These are phyloP conservation scores for Agrypnus murinus DNA, from an alignment of 2,888 invertebrate species.

Conservation along the genomic window DNA sequence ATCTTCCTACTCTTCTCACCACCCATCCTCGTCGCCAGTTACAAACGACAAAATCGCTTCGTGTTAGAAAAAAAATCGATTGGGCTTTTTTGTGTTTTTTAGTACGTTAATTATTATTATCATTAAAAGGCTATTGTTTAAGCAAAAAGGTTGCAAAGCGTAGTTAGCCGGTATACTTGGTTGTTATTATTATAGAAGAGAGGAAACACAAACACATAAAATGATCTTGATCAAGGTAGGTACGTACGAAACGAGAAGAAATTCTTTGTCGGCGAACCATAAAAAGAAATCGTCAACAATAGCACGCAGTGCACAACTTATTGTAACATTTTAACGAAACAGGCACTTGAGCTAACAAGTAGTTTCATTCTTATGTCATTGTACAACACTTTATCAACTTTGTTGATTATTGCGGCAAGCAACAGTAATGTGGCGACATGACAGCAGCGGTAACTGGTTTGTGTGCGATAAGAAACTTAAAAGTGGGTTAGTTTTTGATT, in stretches of 20 bases:
- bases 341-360: slow-evolving; percentile 39
- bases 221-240: slow-evolving; percentile 26
- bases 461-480: too few relatives aligned
- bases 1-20: too few relatives aligned
- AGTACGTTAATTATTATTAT: too few relatives aligned
- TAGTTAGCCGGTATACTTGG: slow-evolving; percentile 20
- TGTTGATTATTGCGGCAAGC: background rate
- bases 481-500: too few relatives aligned
- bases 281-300: slow-evolving; percentile 44
- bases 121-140: background rate
- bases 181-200: too few relatives aligned
- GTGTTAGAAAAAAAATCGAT: background rate
- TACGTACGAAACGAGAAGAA: slow-evolving; percentile 17
- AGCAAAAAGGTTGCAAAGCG: background rate
- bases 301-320: slow-evolving; percentile 11
- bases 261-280: slow-evolving; percentile 42
- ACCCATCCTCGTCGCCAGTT: too few relatives aligned
- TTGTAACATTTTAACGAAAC: slow-evolving; percentile 42
- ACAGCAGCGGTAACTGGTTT: too few relatives aligned
- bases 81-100: background rate
- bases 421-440: too few relatives aligned
- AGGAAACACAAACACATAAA: slow-evolving; percentile 35
- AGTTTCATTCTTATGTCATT: slow-evolving; percentile 41
- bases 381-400: slow-evolving; percentile 37
- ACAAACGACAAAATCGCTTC: too few relatives aligned